Evolutionary conservation across 1,140 invertebrate species (phyloP), one percentile per base, ranked within the genome.

Genomic region (Lordiphosa clarofinis): DNA sequence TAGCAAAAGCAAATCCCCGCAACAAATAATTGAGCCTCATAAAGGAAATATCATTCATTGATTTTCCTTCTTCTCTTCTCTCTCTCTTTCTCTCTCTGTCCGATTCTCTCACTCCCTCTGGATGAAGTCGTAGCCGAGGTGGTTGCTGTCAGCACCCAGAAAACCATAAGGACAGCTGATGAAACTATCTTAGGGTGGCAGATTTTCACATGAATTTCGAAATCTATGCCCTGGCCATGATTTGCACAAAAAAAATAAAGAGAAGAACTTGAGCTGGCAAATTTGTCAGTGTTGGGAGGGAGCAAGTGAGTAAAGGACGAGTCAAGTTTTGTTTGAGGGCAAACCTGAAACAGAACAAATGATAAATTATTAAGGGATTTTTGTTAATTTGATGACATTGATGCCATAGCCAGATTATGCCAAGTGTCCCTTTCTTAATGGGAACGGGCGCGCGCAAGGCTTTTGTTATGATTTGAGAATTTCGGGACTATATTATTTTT

Each of bases 1-100:
- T 15, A 49, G 47, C 4, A 75, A 81, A 60, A 75, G 64, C 62
- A 86, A 86, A 86, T 86, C 81, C 81, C 81, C 81, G 81, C 81
- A 86, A 72, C 82, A 86, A 86, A 86, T 86, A 86, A 86, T 86
- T 86, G 81, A 86, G 81, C 65, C 81, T 70, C 64, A 87, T 74
- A 81, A 74, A 76, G 79, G 79, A 86, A 76, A 81, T 82, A 81
- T 81, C 76, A 76, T 82, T 81, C 81, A 86, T 86, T 86, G 81
- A 86, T 86, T 86, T 86, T 86, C 56, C 59, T 46, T 52, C 49
- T 31, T 31, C 71, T 39, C 37, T 8, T 24, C 38, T 36, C 4
- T 21, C 33, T 19, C 8, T 11, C 7, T 43, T n/a, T n/a, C n/a
- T n/a, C n/a, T n/a, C n/a, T n/a, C n/a, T n/a, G n/a, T n/a, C n/a